Evolutionary conservation across 2,113 vertebrate genomes (phyloP).

Genomic region (Rhineura floridana): DNA sequence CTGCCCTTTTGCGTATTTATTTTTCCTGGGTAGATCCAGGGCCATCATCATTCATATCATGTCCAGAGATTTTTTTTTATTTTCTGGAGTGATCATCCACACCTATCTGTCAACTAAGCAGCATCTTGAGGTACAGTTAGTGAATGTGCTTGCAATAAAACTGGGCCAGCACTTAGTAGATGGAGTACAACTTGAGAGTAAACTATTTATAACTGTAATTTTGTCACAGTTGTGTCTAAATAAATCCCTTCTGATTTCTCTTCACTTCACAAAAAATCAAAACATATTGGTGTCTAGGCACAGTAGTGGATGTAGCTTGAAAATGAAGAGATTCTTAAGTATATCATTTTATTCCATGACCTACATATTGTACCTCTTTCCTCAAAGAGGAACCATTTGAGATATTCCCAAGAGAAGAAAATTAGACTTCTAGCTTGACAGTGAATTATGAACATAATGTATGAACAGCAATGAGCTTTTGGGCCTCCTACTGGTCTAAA

Average conservation of each 20-base stretch:
- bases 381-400: neutral
- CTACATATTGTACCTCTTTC: neutral
- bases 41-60: neutral
- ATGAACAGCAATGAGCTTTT: neutral
- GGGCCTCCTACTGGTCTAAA: neutral
- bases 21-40: neutral
- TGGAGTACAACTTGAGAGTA: neutral
- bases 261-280: neutral
- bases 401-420: neutral
- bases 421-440: conserved; percentile 12
- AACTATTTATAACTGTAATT: neutral
- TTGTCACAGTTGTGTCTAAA: neutral
- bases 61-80: neutral
- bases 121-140: neutral
- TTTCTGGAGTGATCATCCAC: neutral
- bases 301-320: neutral
- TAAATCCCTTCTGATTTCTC: neutral
- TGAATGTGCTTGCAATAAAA: neutral
- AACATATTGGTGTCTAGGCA: neutral
- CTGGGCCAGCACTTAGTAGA: neutral
- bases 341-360: neutral
- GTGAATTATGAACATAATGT: conserved; percentile 21
- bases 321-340: neutral
- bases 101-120: neutral
- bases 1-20: neutral